phyloP scores from a whole-genome alignment of 2,113 vertebrate species.

The Hippocampus guttulatus region DNA sequence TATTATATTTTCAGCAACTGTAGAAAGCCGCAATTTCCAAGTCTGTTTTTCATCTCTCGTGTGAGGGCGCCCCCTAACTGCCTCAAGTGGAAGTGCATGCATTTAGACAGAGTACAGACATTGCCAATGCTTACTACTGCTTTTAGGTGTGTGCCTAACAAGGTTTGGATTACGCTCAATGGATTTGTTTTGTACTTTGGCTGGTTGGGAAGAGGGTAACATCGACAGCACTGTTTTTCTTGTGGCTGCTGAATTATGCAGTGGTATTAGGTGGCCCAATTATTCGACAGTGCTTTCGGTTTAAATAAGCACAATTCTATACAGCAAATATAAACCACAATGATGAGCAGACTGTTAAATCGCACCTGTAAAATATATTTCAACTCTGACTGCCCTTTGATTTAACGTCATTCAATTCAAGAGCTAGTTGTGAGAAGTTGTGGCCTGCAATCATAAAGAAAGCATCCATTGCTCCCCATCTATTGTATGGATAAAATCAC shows the following conservation, averaged over 20 bases:
- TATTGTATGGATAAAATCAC: not conserved
- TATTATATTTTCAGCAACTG: constrained; percentile 34
- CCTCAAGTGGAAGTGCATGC: constrained; percentile 16
- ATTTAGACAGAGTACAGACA: not conserved
- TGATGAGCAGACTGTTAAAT: not conserved
- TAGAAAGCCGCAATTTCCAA: constrained; percentile 42
- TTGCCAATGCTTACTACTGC: not conserved
- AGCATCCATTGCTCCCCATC: not conserved
- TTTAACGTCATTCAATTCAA: not conserved
- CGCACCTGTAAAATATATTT: not conserved
- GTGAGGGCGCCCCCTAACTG: constrained; percentile 71
- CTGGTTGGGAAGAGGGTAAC: not conserved
- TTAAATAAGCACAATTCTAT: not conserved
- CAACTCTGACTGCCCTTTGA: not conserved
- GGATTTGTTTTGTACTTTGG: not conserved
- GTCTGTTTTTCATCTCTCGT: constrained; percentile 37
- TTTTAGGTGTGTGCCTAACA: not conserved
- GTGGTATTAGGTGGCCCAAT: not conserved
- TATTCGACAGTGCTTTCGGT: not conserved
- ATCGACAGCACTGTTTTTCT: not conserved
- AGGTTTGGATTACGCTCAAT: not conserved
- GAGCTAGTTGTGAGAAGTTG: too few species aligned
- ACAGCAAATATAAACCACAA: not conserved
- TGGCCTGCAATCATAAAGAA: not conserved
- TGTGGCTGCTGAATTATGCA: not conserved